phyloP scores from a whole-genome alignment of 2,888 invertebrate genomes.

The Sminthurides aquaticus region DNA sequence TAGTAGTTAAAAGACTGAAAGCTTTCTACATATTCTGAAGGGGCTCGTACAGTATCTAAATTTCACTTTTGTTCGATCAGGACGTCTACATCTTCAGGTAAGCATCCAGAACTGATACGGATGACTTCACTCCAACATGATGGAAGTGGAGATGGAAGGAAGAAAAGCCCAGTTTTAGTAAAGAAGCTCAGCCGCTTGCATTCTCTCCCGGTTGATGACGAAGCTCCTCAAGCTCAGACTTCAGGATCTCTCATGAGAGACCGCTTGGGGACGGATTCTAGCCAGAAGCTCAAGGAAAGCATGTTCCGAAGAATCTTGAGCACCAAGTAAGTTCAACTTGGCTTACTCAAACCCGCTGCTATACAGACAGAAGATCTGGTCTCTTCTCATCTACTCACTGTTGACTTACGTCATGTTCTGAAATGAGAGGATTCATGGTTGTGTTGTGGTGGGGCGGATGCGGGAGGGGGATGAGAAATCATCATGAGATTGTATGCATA shows the following conservation, averaged over 20 bases:
- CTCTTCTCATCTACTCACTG: neutral
- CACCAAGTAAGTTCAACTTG: slow-evolving; percentile 1
- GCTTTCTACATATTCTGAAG: too few relatives aligned
- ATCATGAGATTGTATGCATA: too few relatives aligned
- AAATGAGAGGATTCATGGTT: too few relatives aligned
- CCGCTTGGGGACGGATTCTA: slow-evolving; percentile 16
- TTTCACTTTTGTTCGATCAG: too few relatives aligned
- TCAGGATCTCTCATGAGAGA: slow-evolving; percentile 4
- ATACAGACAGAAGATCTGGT: neutral
- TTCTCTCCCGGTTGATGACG: slow-evolving; percentile 37
- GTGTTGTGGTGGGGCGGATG: too few relatives aligned
- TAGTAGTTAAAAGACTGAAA: too few relatives aligned
- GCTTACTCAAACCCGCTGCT: neutral
- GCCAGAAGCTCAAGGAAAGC: slow-evolving; percentile 7
- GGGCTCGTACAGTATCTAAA: too few relatives aligned
- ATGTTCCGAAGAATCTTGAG: slow-evolving; percentile 20
- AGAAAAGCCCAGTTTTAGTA: slow-evolving; percentile 20
- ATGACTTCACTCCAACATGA: slow-evolving; percentile 42
- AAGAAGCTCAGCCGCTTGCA: slow-evolving; percentile 37
- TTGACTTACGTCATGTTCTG: too few relatives aligned
- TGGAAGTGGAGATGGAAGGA: slow-evolving; percentile 15
- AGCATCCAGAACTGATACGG: slow-evolving; percentile 34
- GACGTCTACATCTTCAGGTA: slow-evolving; percentile 28
- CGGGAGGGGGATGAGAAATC: too few relatives aligned
- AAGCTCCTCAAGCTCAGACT: slow-evolving; percentile 10